These are phyloP conservation scores for Pseudolycoriella hygida DNA, from an alignment of 2,888 invertebrate species.

Conservation along the genomic window DNA sequence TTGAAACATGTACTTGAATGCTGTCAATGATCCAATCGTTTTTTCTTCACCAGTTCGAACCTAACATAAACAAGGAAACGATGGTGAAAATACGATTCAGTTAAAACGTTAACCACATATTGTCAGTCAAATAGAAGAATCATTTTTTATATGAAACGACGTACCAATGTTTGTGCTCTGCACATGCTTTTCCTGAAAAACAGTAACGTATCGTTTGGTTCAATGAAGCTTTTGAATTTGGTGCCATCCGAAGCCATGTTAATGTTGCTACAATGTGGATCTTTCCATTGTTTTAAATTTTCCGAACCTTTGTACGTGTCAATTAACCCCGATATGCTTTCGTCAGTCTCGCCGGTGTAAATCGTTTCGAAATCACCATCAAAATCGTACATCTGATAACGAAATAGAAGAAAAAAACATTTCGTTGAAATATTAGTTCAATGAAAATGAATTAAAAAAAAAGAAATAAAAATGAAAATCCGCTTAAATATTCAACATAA, in stretches of 20 bases:
- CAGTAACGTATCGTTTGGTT: constrained; percentile 46
- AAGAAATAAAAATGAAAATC: too few species aligned
- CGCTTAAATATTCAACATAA: too few species aligned
- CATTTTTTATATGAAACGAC: constrained; percentile 14
- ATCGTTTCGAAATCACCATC: constrained; percentile 61
- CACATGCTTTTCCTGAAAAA: constrained; percentile 78
- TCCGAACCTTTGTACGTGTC: constrained; percentile 58
- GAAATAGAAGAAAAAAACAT: too few species aligned
- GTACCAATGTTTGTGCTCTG: constrained; percentile 59
- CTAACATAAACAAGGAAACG: constrained; percentile 26
- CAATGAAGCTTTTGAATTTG: constrained; percentile 57
- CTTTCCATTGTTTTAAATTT: constrained; percentile 59
- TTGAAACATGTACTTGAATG: constrained; percentile 57
- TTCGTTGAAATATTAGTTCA: background rate
- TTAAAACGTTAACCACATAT: background rate
- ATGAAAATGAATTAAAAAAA: background rate
- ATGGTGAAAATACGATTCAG: background rate
- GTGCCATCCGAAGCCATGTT: constrained; percentile 67
- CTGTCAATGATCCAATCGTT: constrained; percentile 35
- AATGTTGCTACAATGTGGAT: constrained; percentile 57
- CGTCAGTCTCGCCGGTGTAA: constrained; percentile 48
- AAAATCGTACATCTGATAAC: constrained; percentile 72
- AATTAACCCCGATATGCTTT: constrained; percentile 46
- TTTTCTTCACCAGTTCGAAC: constrained; percentile 39
- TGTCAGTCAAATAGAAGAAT: background rate